These are phyloP conservation scores for Nautilus pompilius DNA, from an alignment of 1,140 invertebrate genomes.

Conservation along the genomic window DNA sequence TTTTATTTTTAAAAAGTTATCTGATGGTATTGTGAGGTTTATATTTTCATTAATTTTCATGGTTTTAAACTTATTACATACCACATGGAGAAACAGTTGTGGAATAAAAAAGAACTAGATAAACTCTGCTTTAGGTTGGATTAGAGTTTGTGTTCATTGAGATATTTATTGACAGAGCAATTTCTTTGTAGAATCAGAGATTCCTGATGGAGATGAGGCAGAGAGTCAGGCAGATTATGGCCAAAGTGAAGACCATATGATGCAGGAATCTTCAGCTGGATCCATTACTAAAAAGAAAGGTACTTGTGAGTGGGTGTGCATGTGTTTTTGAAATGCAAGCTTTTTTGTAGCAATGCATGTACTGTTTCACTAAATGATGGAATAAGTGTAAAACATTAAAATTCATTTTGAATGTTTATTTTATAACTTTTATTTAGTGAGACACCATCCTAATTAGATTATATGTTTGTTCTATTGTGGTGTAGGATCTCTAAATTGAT, in stretches of 20 bases:
- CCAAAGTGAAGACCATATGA: constrained; percentile 21
- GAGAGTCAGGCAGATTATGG: constrained; percentile 20
- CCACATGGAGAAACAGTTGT: not conserved
- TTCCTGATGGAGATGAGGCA: constrained; percentile 40
- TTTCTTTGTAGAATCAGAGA: constrained; percentile 46
- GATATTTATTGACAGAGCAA: constrained; percentile 2
- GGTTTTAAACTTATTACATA: not conserved
- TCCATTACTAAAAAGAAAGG: constrained; percentile 33
- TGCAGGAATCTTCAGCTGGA: constrained; percentile 34
- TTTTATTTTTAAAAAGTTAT: not conserved
- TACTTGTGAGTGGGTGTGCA: constrained; percentile 14
- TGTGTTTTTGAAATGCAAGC: no score
- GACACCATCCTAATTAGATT: no score
- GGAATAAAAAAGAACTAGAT: not conserved
- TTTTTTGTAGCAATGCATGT: no score
- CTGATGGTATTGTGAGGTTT: no score
- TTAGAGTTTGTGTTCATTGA: not conserved
- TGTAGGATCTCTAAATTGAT: no score
- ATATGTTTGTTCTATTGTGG: no score
- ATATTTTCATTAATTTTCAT: not conserved
- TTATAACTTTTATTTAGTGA: no score
- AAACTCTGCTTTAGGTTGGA: not conserved
- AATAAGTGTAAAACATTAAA: no score
- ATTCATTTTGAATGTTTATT: no score
- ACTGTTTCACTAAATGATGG: no score